Conservation (phyloP, 2,797 vertebrate genomes). For the Ceryle rudis region DNA sequence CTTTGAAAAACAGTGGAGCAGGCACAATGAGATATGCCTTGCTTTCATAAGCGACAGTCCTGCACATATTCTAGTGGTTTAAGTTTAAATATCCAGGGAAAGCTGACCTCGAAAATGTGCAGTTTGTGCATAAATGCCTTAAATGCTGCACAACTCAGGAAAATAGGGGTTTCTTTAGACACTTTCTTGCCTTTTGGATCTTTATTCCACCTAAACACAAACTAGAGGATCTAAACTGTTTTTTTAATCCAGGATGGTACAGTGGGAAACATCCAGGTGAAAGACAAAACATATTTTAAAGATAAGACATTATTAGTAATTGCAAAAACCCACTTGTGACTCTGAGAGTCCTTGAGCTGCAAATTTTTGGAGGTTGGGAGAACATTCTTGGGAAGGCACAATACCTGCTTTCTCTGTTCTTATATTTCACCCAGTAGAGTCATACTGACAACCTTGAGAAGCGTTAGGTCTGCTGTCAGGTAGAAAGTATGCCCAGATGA, state of each 20-base stretch:
- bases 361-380: neutral
- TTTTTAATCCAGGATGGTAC: neutral
- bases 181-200: neutral
- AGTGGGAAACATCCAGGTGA: neutral
- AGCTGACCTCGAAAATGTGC: neutral
- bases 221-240: neutral
- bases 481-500: neutral
- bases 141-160: neutral
- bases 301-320: neutral
- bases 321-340: neutral
- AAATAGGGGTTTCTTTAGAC: neutral
- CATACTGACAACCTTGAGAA: neutral
- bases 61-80: neutral
- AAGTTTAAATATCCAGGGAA: neutral
- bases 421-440: neutral
- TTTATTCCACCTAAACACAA: neutral
- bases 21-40: neutral
- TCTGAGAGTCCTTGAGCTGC: neutral
- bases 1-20: neutral
- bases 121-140: neutral
- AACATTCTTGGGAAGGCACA: neutral
- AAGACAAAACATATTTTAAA: neutral
- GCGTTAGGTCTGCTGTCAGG: neutral
- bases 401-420: neutral
- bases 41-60: neutral